These are phyloP conservation scores for Harpagifer antarcticus DNA, from an alignment of 2,797 vertebrate species.

Conservation along the genomic window DNA sequence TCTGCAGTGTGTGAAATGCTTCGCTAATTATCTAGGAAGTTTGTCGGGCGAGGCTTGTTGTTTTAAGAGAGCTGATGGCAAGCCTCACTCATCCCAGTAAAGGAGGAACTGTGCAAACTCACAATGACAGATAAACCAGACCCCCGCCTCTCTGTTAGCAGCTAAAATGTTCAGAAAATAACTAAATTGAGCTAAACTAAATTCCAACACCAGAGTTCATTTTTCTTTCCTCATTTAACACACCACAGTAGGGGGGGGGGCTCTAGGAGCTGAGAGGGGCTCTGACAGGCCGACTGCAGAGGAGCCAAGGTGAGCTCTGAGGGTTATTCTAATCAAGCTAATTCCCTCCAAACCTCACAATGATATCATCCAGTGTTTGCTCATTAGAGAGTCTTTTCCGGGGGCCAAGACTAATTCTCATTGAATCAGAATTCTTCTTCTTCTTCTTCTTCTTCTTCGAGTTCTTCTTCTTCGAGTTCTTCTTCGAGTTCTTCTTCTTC, in stretches of 20 bases:
- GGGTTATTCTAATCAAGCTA: conserved; percentile 83
- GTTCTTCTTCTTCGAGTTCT: too few species aligned
- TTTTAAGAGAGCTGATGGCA: conserved; percentile 80
- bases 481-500: too few species aligned
- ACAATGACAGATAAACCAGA: conserved; percentile 70
- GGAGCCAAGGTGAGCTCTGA: conserved; percentile 77
- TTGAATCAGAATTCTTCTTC: conserved; percentile 66
- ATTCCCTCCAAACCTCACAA: conserved; percentile 76
- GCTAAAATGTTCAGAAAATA: conserved; percentile 64
- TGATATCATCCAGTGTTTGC: conserved; percentile 82
- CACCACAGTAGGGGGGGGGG: conserved; percentile 32
- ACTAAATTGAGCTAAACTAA: conserved; percentile 64
- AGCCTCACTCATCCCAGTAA: conserved; percentile 76
- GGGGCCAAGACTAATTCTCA: conserved; percentile 75
- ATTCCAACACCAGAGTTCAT: conserved; percentile 63
- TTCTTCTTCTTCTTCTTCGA: too few species aligned
- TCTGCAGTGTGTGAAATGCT: conserved; percentile 82
- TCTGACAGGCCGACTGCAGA: conserved; percentile 65
- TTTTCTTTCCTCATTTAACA: conserved; percentile 66
- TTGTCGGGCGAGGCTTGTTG: conserved; percentile 81
- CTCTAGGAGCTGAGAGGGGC: conserved; percentile 50
- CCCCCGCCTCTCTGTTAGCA: conserved; percentile 42
- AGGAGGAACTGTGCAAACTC: conserved; percentile 75
- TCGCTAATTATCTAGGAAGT: conserved; percentile 84
- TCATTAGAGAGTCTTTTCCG: conserved; percentile 80